phyloP scores from a whole-genome alignment of 2,797 vertebrate genomes.

The Tenualosa ilisha region DNA sequence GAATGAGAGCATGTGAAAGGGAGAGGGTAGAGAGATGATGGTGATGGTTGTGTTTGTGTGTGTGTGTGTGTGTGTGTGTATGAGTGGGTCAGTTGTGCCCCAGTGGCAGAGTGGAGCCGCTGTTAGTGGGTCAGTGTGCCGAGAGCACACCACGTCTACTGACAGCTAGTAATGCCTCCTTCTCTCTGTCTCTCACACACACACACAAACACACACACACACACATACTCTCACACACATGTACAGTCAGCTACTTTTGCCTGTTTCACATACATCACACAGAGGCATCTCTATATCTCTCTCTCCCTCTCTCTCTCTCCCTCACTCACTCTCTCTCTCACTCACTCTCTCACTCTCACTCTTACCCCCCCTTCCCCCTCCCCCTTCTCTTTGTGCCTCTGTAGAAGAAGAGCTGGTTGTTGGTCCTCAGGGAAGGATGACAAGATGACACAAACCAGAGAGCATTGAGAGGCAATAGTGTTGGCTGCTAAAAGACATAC shows the following conservation, averaged over 20 bases:
- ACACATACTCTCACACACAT: constrained; percentile 5
- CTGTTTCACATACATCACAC: not conserved
- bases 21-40: constrained; percentile 29
- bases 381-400: not conserved
- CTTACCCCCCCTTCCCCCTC: not conserved
- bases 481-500: not conserved
- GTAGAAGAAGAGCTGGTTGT: not conserved
- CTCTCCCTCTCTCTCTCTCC: too few species aligned
- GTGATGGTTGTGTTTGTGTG: not conserved
- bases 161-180: constrained; percentile 18
- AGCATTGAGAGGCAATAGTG: not conserved
- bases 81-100: constrained; percentile 6
- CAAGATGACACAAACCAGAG: not conserved
- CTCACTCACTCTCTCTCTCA: too few species aligned
- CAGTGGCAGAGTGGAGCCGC: constrained; percentile 44
- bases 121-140: constrained; percentile 80
- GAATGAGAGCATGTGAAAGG: constrained; percentile 31
- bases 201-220: not conserved
- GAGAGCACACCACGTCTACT: constrained; percentile 50
- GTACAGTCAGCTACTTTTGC: not conserved
- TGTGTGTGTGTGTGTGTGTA: not conserved
- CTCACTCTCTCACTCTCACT: too few species aligned
- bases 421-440: not conserved
- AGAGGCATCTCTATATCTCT: not conserved
- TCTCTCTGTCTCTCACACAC: not conserved